Percentiles rank a stretch among this genome's conserved stretches.
Evolutionary conservation across 2,888 invertebrate species (phyloP).

Genomic region (Geophilus truncorum): DNA sequence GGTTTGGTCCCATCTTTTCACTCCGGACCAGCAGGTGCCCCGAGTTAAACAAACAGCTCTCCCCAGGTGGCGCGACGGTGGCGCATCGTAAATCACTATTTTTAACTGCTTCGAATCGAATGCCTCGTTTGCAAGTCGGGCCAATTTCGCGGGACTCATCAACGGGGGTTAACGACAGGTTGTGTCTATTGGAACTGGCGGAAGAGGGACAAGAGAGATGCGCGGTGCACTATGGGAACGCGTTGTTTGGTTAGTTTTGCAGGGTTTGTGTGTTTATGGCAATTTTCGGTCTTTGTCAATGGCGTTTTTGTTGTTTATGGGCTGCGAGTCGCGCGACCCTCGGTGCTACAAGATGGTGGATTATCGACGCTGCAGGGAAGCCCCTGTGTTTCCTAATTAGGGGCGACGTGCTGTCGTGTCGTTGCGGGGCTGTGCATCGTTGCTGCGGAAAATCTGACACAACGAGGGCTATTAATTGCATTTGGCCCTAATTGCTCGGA

Average conservation of each 20-base stretch:
- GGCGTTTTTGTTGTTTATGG: too few relatives aligned
- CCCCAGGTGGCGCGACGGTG: neutral
- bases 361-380: neutral
- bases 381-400: neutral
- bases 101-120: neutral
- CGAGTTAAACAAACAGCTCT: neutral
- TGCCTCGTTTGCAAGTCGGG: neutral
- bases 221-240: too few relatives aligned
- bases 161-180: neutral
- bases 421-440: neutral
- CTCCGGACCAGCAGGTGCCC: neutral
- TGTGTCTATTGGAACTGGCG: neutral
- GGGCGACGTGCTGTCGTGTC: too few relatives aligned
- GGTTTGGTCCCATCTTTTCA: neutral
- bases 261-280: too few relatives aligned
- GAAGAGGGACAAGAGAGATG: too few relatives aligned
- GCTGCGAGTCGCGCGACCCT: too few relatives aligned
- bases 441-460: neutral
- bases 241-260: too few relatives aligned
- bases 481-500: neutral
- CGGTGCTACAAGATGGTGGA: neutral
- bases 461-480: neutral
- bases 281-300: too few relatives aligned
- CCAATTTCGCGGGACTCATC: neutral
- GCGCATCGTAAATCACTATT: neutral